Evolutionary conservation across 2,888 invertebrate genomes (phyloP).

Genomic region (Cantharis lateralis): DNA sequence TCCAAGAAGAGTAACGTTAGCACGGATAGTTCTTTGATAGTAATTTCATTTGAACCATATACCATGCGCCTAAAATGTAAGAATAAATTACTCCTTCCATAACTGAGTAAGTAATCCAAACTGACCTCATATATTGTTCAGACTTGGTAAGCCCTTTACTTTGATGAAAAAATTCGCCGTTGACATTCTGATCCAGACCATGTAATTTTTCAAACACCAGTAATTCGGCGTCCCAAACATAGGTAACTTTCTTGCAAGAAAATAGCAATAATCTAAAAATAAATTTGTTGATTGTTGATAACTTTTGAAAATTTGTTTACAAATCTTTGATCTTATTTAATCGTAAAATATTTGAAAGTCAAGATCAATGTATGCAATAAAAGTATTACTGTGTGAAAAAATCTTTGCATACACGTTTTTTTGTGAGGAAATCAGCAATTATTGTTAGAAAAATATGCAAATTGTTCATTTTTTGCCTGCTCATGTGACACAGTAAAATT

Average conservation of each 20-base stretch:
- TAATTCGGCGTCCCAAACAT: conserved; percentile 77
- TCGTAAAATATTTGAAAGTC: neutral
- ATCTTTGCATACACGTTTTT: neutral
- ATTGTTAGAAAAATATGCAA: neutral
- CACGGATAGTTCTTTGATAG: conserved; percentile 76
- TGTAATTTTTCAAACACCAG: conserved; percentile 72
- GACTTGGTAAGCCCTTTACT: conserved; percentile 63
- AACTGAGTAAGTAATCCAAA: neutral
- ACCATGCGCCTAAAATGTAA: conserved; percentile 68
- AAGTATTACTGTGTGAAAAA: neutral
- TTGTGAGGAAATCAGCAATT: neutral
- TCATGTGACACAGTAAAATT: neutral
- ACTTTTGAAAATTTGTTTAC: neutral
- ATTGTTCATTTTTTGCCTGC: neutral
- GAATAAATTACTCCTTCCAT: neutral
- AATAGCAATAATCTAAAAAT: conserved; percentile 61
- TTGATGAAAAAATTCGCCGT: conserved; percentile 68
- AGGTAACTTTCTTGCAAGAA: conserved; percentile 80
- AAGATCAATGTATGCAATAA: neutral
- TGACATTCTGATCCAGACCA: conserved; percentile 73
- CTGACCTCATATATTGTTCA: conserved; percentile 69
- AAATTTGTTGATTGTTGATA: neutral
- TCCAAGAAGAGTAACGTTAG: conserved; percentile 76
- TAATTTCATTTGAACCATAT: conserved; percentile 84
- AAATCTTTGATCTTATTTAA: neutral